Evolutionary conservation across 2,888 invertebrate genomes (phyloP), one percentile per base, ranked within the genome.

Genomic region (Himalopsyche anomala): DNA sequence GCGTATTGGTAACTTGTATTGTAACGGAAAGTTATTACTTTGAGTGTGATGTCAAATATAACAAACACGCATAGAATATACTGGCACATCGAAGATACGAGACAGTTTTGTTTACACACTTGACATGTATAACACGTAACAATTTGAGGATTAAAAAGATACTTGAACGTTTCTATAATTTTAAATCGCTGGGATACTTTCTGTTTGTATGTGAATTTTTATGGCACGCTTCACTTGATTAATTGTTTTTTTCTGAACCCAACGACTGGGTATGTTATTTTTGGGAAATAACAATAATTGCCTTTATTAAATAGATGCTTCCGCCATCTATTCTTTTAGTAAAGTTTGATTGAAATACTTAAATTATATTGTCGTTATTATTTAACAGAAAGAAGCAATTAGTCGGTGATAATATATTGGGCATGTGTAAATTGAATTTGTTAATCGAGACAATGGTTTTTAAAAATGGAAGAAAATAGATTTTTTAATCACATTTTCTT

Each of bases 401-500:
- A 19, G 8, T 62, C n/a, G n/a, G 62, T 62, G 62, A 62, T 19
- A 28, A 28, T 62, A 19, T 62, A 28, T 62, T 62, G 62, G 51
- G 19, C 62, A 28, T 62, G 62, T 62, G 62, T 62, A 62, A 62
- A 62, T 62, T 62, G 62, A 62, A 19, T 62, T 45, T 62, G 28
- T 19, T 62, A 62, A 15, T 62, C 19, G 19, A 19, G n/a, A 56
- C 17, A 62, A 62, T 62, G 28, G 28, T 62, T 62, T 62, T 19
- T 62, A 19, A 51, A 51, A 51, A 62, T 28, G 62, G 62, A 62
- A 62, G 62, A 62, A 19, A 62, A 19, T 62, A 62, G 62, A 62
- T 62, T 62, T 62, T 62, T 62, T 62, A 62, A 62, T 62, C 62
- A 62, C 62, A 62, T 62, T 19, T 28, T 62, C 62, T 62, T 62